Base-by-base conservation (phyloP, 2,113 vertebrate species). In the Dascyllus trimaculatus region DNA sequence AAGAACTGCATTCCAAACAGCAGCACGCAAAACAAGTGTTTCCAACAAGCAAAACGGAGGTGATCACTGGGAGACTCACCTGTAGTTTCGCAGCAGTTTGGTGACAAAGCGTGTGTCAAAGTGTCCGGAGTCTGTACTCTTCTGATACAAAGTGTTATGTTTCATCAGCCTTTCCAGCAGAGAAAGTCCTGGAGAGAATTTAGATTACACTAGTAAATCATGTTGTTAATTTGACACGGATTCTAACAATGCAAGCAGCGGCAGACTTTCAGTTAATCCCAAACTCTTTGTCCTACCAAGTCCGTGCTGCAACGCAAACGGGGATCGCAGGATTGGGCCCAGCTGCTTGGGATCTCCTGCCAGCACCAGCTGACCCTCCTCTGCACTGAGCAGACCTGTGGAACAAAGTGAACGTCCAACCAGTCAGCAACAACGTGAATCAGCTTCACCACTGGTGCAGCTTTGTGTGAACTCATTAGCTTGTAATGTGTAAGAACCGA, bases 51-150 rank as follows among this genome's bases (percentile, higher is more conserved):
- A 40, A 19, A 64, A 51, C 15, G 0, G 11, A 35, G 25, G 18
- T 11, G 10, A 43, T 43, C 52, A 65, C 22, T 4, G 25, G 69
- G 25, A 54, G 1, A 56, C 8, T 2, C 81, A 98, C 98, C 98
- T 97, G 95, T 99, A 99, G 91, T 98, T 99, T 14, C 90, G 93
- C 14, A 98, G 94, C 69, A 99, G 95, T 86, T 98, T 99, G 85
- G 97, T 99, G 82, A 99, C 96, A 21, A 96, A 98, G 77, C 93
- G 91, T 0, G 91, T 56, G 83, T 97, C 4, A 14, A 95, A 98
- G 29, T 91, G 88, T 0, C 40, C 65, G 0, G 78, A 75, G 25
- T 87, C 82, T 38, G 57, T 22, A 0, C 60, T 84, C 83, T 95
- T 97, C 93, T 94, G 78, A 86, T 99, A 99, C 18, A 97, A 87